phyloP scores from a whole-genome alignment of 2,113 vertebrate species.

The Alligator sinensis region DNA sequence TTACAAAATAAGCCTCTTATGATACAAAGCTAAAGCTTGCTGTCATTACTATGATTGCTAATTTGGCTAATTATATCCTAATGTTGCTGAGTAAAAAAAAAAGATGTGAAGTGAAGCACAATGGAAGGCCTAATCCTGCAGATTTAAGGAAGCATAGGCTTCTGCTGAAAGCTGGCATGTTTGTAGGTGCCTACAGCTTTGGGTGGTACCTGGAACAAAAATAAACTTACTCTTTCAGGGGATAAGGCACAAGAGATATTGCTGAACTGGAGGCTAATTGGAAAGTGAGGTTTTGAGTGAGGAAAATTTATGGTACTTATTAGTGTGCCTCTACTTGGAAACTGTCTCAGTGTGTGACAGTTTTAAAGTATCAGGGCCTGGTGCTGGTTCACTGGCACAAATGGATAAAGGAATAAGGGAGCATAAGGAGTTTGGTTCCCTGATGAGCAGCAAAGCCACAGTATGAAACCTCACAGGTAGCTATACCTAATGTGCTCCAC shows the following conservation, averaged over 20 bases:
- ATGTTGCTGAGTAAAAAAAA: background rate
- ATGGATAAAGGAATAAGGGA: fast-evolving
- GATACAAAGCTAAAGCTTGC: background rate
- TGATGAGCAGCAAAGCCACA: fast-evolving
- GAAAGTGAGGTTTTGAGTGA: too few relatives aligned
- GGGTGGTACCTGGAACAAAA: too few relatives aligned
- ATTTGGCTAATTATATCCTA: background rate
- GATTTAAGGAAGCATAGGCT: too few relatives aligned
- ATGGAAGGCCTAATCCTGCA: too few relatives aligned
- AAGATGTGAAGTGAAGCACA: background rate
- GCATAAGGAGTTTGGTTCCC: fast-evolving
- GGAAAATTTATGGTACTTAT: too few relatives aligned
- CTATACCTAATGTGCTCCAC: fast-evolving
- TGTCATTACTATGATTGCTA: background rate
- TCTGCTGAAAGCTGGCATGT: too few relatives aligned
- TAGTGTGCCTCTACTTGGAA: too few relatives aligned
- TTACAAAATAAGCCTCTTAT: background rate
- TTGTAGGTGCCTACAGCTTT: too few relatives aligned
- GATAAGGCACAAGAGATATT: too few relatives aligned
- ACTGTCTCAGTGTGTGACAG: too few relatives aligned
- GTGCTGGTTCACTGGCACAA: background rate
- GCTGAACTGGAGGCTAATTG: too few relatives aligned
- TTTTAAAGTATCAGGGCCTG: background rate
- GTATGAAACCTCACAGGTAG: fast-evolving
- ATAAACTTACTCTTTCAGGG: too few relatives aligned